Evolutionary conservation across 2,797 vertebrate genomes (phyloP).

Genomic region (Sebastes iracundus): DNA sequence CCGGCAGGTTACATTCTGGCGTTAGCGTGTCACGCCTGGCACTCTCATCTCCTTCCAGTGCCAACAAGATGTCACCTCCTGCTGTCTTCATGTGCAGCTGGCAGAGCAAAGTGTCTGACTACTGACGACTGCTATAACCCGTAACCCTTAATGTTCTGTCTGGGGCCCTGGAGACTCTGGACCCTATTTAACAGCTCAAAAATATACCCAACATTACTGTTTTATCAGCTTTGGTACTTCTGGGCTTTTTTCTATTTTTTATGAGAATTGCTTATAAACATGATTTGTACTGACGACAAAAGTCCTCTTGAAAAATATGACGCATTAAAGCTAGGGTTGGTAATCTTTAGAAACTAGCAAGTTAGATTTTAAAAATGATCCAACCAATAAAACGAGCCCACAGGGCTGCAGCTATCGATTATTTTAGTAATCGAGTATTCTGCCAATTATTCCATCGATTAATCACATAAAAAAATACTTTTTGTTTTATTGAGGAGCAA

Average conservation of each 20-base stretch:
- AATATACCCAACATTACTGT: not conserved
- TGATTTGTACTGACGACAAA: no score
- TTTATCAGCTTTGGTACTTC: not conserved
- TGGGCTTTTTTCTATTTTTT: not conserved
- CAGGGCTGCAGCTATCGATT: no score
- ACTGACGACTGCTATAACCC: not conserved
- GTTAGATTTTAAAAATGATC: no score
- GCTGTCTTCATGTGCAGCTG: slow-evolving; percentile 18
- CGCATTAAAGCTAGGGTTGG: no score
- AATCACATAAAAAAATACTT: no score
- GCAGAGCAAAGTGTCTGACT: not conserved
- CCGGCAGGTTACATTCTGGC: slow-evolving; percentile 26
- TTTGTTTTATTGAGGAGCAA: no score
- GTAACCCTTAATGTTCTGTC: not conserved
- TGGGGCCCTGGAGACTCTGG: not conserved
- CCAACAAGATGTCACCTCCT: slow-evolving; percentile 48
- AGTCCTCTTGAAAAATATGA: no score
- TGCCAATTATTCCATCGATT: no score
- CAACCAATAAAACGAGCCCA: accelerated
- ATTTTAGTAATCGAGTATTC: no score
- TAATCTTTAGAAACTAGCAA: no score
- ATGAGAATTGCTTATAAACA: not conserved
- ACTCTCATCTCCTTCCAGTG: slow-evolving; percentile 31
- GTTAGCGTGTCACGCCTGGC: slow-evolving; percentile 10
- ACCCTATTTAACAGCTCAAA: not conserved